Base-by-base conservation (phyloP, 2,113 vertebrate species). In the Cygnus buccinator region DNA sequence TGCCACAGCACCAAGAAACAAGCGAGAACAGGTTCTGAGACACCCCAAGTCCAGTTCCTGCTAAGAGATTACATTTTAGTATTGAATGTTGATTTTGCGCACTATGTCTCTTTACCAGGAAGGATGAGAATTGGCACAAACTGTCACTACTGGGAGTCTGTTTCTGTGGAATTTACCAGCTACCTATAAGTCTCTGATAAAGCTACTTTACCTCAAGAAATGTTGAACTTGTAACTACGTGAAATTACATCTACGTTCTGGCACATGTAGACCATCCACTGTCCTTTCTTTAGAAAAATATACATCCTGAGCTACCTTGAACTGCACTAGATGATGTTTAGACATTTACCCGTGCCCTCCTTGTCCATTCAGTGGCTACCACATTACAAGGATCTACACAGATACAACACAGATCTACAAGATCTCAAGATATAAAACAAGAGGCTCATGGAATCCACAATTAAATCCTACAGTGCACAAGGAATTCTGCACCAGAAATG, bases 321-420 rank as follows among this genome's bases (percentile, higher is more conserved):
- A 70, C 7, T 37, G 17, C 8, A 39, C 22, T 2, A 29, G 33
- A 23, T 33, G 14, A 29, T 55, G 37, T 43, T 6, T 79, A 48
- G 25, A 35, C 17, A 21, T 0, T 0, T 21, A 33, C 4, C 29
- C 46, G 35, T 77, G 54, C 33, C 16, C 19, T 67, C 22, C 50
- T 84, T 5, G 17, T 4, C 9, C 19, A 71, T 11, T 33, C 57
- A 54, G 33, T 9, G 9, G 29, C 41, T 71, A 17, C 11, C 29
- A 5, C 44, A 35, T 61, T 9, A 82, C 22, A n/a, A 46, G 73
- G 33, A 21, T 22, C 25, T 35, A 48, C 20, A 48, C 20, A 48
- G 46, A 48, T 48, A 48, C 46, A 48, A 21, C 46, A 48, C 46
- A 77, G 29, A 20, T 22, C 25, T 33, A 48, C 29, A 21, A 84